These are phyloP conservation scores for Enoplosus armatus DNA, from an alignment of 2,797 vertebrate genomes.

Conservation along the genomic window DNA sequence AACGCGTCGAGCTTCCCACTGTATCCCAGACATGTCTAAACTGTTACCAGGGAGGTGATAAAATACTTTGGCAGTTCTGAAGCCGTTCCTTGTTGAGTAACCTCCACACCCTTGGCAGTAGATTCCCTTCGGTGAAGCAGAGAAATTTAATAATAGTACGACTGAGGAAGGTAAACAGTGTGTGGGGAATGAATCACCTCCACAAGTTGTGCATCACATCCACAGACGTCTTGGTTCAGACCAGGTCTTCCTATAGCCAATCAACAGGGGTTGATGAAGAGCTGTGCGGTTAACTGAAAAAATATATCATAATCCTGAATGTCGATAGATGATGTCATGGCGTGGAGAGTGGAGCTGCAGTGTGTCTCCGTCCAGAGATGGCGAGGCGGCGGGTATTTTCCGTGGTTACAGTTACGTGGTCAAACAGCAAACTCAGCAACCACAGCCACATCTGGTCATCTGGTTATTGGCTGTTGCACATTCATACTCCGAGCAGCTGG, in stretches of 20 bases:
- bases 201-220: conserved; percentile 28
- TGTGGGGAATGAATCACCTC: conserved; percentile 59
- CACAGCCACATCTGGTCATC: conserved; percentile 80
- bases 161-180: conserved; percentile 67
- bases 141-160: conserved; percentile 63
- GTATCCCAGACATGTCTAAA: conserved; percentile 67
- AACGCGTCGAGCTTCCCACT: background rate
- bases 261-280: conserved; percentile 24
- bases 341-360: conserved; percentile 44
- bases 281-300: conserved; percentile 44
- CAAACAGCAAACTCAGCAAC: conserved; percentile 80
- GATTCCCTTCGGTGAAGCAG: conserved; percentile 47
- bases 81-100: conserved; percentile 66
- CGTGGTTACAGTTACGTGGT: conserved; percentile 73
- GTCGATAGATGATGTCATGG: conserved; percentile 69
- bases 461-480: conserved; percentile 67
- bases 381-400: conserved; percentile 71
- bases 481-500: conserved; percentile 61
- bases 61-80: conserved; percentile 45
- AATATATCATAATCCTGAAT: conserved; percentile 34
- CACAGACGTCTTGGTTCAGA: conserved; percentile 17
- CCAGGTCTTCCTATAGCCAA: conserved; percentile 22
- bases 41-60: conserved; percentile 60
- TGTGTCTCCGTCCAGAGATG: conserved; percentile 50
- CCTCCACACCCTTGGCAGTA: conserved; percentile 68